Evolutionary conservation across 1,140 invertebrate genomes (phyloP).

Genomic region (Drosophila aff.): DNA sequence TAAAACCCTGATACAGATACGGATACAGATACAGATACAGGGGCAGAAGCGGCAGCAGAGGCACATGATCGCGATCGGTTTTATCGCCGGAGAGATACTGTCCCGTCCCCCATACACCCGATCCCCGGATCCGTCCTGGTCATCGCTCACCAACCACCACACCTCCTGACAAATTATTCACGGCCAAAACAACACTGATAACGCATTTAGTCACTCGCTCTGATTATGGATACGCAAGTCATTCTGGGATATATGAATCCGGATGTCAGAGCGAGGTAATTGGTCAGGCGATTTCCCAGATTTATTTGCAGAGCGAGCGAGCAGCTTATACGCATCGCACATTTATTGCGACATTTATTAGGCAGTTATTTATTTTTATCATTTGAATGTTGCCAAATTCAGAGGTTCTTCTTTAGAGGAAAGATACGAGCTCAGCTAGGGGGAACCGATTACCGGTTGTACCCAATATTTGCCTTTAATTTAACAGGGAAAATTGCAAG

Average conservation of each 20-base stretch:
- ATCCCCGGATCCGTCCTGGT: conserved; percentile 4
- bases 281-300: conserved; percentile 14
- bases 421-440: background rate
- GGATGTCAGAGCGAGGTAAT: conserved; percentile 30
- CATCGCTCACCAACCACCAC: background rate
- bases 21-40: conserved; percentile 21
- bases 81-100: conserved; percentile 12
- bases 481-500: background rate
- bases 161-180: conserved; percentile 7
- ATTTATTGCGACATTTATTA: conserved; percentile 32
- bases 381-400: conserved; percentile 2
- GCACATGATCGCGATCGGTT: conserved; percentile 39
- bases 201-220: conserved; percentile 26
- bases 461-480: conserved; percentile 4
- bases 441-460: background rate
- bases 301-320: conserved; percentile 6
- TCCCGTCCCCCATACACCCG: background rate
- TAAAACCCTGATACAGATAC: conserved; percentile 26
- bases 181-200: conserved; percentile 31
- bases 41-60: conserved; percentile 12
- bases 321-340: background rate
- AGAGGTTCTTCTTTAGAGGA: background rate
- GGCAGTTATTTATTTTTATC: conserved; percentile 29
- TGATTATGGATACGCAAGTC: conserved; percentile 35
- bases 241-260: conserved; percentile 32